These are phyloP conservation scores for Trogon melanurus DNA, from an alignment of 2,113 vertebrate species.

Conservation along the genomic window DNA sequence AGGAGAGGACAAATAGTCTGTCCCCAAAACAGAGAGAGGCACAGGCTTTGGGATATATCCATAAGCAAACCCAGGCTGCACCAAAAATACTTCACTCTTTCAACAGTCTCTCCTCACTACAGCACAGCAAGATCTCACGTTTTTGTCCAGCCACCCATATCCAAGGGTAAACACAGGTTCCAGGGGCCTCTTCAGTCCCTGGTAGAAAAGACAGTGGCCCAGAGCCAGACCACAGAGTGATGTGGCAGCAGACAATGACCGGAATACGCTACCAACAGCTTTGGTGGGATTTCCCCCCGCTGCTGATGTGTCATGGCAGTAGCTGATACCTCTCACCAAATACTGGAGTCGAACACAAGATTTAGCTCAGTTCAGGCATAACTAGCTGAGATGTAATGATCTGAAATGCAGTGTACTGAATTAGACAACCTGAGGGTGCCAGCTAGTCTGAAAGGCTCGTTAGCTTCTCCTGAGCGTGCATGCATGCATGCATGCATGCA, in stretches of 20 bases:
- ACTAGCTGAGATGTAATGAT: neutral
- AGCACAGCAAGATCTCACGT: neutral
- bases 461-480: neutral
- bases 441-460: neutral
- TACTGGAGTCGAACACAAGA: neutral
- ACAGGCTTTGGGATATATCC: neutral
- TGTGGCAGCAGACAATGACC: neutral
- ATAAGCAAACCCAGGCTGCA: neutral
- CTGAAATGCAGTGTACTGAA: neutral
- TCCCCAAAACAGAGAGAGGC: fast-evolving
- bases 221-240: fast-evolving
- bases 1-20: neutral
- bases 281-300: neutral
- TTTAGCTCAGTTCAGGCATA: neutral
- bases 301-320: neutral
- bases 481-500: too few relatives aligned
- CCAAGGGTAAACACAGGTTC: neutral
- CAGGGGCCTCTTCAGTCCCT: neutral
- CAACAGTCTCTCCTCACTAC: neutral
- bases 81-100: neutral
- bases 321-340: neutral
- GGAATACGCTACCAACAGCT: neutral
- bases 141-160: neutral
- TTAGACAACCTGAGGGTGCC: neutral
- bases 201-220: neutral